Percentiles rank a stretch among this genome's conserved stretches.
These are phyloP conservation scores for Lepidostoma basale DNA, from an alignment of 1,140 invertebrate species.

Conservation along the genomic window DNA sequence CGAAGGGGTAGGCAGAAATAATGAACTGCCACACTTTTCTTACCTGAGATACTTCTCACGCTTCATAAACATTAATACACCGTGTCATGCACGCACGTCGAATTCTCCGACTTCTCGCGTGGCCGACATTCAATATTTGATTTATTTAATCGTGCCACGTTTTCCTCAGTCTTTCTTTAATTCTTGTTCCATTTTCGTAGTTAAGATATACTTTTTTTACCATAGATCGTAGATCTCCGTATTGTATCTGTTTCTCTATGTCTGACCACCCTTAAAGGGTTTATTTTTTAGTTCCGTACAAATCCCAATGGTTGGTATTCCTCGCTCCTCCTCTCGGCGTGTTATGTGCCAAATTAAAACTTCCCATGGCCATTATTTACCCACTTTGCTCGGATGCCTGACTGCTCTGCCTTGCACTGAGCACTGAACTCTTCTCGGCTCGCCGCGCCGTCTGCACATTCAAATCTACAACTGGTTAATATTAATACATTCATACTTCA, in stretches of 20 bases:
- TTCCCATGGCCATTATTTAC: constrained; percentile 41
- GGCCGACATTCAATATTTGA: too few species aligned
- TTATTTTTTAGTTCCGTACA: neutral
- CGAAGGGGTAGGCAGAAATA: too few species aligned
- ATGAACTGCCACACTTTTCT: too few species aligned
- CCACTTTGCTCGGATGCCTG: constrained; percentile 32
- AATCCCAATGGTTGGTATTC: neutral
- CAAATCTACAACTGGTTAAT: too few species aligned
- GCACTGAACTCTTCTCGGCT: neutral
- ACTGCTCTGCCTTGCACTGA: neutral
- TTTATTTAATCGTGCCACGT: too few species aligned
- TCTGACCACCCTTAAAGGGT: neutral
- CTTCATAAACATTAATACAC: too few species aligned
- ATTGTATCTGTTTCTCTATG: neutral
- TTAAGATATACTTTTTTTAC: neutral
- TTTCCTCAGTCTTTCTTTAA: too few species aligned
- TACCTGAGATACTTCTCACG: too few species aligned
- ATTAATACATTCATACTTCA: too few species aligned
- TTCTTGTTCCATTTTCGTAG: too few species aligned
- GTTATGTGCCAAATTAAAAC: constrained; percentile 43
- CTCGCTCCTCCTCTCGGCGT: constrained; percentile 8
- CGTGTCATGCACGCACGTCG: too few species aligned
- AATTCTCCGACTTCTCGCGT: too few species aligned
- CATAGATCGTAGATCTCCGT: neutral
- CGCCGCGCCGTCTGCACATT: neutral